A percentile compares a stretch with the other conserved stretches of the same genome.
Evolutionary conservation across 2,113 vertebrate species (phyloP).

Genomic region (Elephas maximus): DNA sequence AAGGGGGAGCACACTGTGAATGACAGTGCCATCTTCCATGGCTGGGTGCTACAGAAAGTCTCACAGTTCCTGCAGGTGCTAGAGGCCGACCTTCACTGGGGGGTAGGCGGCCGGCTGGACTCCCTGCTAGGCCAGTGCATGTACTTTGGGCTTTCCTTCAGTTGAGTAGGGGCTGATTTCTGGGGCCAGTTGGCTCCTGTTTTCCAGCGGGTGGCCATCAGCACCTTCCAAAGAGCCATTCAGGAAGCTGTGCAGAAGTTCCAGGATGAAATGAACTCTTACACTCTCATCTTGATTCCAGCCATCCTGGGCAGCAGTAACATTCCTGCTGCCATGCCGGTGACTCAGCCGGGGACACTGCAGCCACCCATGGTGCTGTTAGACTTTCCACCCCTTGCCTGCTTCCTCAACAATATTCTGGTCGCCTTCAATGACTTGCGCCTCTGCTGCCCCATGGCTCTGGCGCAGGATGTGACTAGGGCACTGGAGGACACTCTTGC

Average conservation of each 20-base stretch:
- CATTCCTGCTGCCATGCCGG: slow-evolving; percentile 78
- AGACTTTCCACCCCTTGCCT: slow-evolving; percentile 95
- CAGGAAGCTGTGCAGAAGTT: slow-evolving; percentile 93
- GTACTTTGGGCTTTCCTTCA: slow-evolving; percentile 99
- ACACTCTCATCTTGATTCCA: slow-evolving; percentile 92
- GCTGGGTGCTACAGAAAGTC: slow-evolving; percentile 97
- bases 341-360: slow-evolving; percentile 91
- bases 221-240: slow-evolving; percentile 89
- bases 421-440: slow-evolving; percentile 96
- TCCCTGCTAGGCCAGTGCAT: slow-evolving; percentile 98
- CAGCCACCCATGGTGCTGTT: slow-evolving; percentile 96
- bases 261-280: slow-evolving; percentile 97
- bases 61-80: slow-evolving; percentile 93
- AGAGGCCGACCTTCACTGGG: slow-evolving; percentile 91
- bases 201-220: slow-evolving; percentile 93
- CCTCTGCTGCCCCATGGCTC: slow-evolving; percentile 94
- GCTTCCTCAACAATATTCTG: slow-evolving; percentile 95
- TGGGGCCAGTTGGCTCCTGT: slow-evolving; percentile 95
- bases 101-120: slow-evolving; percentile 94
- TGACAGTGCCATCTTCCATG: slow-evolving; percentile 95
- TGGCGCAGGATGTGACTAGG: slow-evolving; percentile 91
- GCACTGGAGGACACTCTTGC: slow-evolving; percentile 90
- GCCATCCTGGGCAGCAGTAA: slow-evolving; percentile 88
- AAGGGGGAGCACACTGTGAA: slow-evolving; percentile 83
- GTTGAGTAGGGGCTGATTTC: slow-evolving; percentile 97